Conservation (phyloP, 2,113 vertebrate genomes). For the Callaeas wilsoni region DNA sequence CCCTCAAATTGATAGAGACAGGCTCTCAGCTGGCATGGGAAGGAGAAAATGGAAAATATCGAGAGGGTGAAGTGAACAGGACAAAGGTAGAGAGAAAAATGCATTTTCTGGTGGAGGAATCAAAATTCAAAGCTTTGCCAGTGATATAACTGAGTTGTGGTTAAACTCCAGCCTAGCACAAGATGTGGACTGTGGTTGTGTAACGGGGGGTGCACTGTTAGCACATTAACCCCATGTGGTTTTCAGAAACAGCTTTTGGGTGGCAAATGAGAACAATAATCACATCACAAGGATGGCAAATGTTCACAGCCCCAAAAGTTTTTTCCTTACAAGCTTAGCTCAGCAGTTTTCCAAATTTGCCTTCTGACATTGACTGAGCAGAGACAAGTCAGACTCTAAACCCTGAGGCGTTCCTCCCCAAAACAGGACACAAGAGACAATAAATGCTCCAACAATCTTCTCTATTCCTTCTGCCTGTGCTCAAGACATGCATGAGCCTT, state of each 20-base stretch:
- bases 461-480: not conserved
- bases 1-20: not conserved
- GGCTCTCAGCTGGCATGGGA: not conserved
- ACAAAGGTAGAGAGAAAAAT: not conserved
- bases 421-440: fast-evolving
- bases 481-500: not conserved
- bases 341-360: not conserved
- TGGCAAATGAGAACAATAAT: not conserved
- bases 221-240: not conserved
- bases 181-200: not conserved
- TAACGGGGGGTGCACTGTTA: not conserved
- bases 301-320: not conserved
- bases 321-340: not conserved
- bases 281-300: not conserved
- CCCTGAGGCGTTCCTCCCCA: not conserved
- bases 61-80: not conserved
- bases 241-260: not conserved
- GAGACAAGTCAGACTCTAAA: not conserved
- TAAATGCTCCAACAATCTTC: not conserved
- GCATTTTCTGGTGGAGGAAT: not conserved
- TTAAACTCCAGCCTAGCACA: not conserved
- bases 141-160: not conserved
- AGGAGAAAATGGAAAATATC: not conserved
- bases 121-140: not conserved
- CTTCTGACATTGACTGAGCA: not conserved